Conservation (phyloP, 2,113 vertebrate species). For the Atrichornis clamosus region DNA sequence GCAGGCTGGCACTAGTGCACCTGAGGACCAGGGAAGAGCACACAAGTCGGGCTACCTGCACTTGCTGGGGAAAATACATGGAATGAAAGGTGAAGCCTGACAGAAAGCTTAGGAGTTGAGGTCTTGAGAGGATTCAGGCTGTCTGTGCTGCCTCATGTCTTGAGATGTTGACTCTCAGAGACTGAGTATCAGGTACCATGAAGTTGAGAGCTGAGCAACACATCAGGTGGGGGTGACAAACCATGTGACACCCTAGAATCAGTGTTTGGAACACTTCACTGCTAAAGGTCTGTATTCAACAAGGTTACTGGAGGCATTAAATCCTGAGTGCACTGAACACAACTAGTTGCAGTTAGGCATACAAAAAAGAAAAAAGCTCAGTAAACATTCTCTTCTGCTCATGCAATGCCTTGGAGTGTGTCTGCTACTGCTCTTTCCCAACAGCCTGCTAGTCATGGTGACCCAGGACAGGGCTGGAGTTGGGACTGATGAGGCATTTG, state of each 20-base stretch:
- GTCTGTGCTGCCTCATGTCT: neutral
- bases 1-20: neutral
- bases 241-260: neutral
- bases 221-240: neutral
- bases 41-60: no score
- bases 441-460: neutral
- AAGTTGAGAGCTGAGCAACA: neutral
- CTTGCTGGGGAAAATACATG: neutral
- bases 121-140: neutral
- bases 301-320: neutral
- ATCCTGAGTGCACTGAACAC: neutral
- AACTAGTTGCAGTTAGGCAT: neutral
- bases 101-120: neutral
- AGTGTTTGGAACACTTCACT: neutral
- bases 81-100: neutral
- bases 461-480: neutral
- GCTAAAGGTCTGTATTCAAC: neutral
- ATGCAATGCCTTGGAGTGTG: neutral
- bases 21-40: neutral
- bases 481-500: neutral
- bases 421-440: neutral
- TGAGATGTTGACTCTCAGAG: neutral
- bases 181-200: rapidly evolving
- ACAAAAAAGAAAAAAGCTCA: neutral
- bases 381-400: neutral